Conservation (phyloP, 2,113 vertebrate species). For the Alaudala cheleensis region DNA sequence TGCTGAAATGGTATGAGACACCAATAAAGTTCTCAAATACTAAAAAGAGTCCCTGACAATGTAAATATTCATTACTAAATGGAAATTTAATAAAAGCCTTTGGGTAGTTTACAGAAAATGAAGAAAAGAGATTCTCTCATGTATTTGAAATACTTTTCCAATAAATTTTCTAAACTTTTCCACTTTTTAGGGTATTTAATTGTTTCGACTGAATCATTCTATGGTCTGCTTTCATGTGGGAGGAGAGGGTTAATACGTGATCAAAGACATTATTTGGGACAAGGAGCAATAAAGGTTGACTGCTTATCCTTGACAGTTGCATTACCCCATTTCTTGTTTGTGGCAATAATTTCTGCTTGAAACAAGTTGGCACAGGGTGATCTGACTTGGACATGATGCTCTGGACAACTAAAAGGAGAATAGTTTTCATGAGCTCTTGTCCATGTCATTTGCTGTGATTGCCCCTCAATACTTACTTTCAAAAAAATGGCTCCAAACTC, state of each 20-base stretch:
- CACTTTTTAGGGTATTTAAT: not conserved
- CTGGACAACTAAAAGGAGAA: not conserved
- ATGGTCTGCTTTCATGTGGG: not conserved
- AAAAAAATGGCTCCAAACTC: not conserved
- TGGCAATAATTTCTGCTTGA: not conserved
- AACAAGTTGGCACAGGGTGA: not conserved
- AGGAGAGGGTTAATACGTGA: not conserved
- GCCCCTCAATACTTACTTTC: not conserved
- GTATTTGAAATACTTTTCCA: not conserved
- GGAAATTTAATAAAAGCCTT: not conserved
- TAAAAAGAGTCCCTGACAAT: not conserved
- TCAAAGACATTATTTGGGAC: not conserved
- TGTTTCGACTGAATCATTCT: not conserved
- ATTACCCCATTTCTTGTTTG: not conserved
- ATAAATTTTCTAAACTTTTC: not conserved
- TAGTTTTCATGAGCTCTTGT: not conserved
- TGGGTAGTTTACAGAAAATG: not conserved
- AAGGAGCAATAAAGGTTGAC: not conserved
- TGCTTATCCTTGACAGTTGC: not conserved
- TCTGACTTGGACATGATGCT: not conserved
- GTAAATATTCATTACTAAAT: not conserved
- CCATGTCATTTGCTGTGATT: not conserved
- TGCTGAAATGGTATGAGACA: not conserved
- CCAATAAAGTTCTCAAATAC: not conserved
- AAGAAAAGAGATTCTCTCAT: not conserved